Conservation (phyloP, 2,797 vertebrate species). For the Lacerta bilineata region DNA sequence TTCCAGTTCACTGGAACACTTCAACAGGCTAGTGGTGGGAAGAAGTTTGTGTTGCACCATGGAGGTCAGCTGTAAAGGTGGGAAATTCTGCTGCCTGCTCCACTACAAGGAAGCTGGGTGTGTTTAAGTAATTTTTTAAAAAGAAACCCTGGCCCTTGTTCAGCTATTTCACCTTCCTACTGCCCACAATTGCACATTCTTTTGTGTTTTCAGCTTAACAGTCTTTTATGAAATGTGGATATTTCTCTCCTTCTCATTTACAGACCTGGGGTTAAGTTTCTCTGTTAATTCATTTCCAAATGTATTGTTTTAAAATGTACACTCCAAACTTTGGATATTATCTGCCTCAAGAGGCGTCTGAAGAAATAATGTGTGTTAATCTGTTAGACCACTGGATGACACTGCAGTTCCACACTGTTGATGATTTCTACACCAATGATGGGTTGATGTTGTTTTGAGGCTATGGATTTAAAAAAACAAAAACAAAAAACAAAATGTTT, state of each 20-base stretch:
- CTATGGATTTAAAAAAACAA: too few relatives aligned
- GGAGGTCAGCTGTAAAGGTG: neutral
- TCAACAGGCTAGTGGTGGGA: neutral
- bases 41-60: neutral
- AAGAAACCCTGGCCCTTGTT: too few relatives aligned
- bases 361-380: conserved; percentile 46
- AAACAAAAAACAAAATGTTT: neutral
- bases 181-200: neutral
- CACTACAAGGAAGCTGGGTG: neutral
- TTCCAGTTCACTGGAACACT: neutral
- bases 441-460: neutral
- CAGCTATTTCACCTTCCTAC: neutral
- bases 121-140: too few relatives aligned
- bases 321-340: neutral
- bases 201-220: neutral
- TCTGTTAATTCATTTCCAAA: neutral
- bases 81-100: neutral
- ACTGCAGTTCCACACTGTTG: conserved; percentile 46
- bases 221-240: neutral
- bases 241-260: neutral
- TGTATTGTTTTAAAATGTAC: too few relatives aligned
- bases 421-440: conserved; percentile 33
- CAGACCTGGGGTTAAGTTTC: neutral
- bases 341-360: conserved; percentile 27
- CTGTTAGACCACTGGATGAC: conserved; percentile 51